Evolutionary conservation across 2,797 vertebrate species (phyloP).

Genomic region (Enteromius argenteus): DNA sequence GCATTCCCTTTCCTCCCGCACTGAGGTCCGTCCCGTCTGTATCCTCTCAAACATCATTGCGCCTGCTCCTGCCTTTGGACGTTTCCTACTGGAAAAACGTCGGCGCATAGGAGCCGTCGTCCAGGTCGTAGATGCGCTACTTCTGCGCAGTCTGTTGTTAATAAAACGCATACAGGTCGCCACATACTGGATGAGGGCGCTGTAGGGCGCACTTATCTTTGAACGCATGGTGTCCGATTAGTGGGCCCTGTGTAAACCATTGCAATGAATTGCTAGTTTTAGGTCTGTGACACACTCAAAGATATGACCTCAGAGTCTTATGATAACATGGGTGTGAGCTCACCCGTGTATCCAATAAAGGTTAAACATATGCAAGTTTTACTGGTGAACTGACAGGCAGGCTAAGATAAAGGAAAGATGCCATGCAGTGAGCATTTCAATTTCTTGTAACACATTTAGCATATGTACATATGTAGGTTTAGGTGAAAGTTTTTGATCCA

Average conservation of each 20-base stretch:
- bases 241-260: background rate
- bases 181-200: constrained; percentile 22
- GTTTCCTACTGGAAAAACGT: constrained; percentile 65
- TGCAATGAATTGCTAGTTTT: background rate
- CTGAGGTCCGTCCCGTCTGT: constrained; percentile 68
- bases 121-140: constrained; percentile 50
- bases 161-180: constrained; percentile 20
- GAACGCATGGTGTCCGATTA: background rate
- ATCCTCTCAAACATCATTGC: constrained; percentile 63
- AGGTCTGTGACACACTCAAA: background rate
- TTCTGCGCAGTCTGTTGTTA: constrained; percentile 49
- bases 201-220: background rate
- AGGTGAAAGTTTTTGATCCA: no score
- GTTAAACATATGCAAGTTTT: constrained; percentile 30
- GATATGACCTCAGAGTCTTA: background rate
- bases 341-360: constrained; percentile 6
- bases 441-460: background rate
- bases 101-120: constrained; percentile 30
- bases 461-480: background rate
- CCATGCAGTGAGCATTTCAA: background rate
- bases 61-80: constrained; percentile 67
- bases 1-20: constrained; percentile 55
- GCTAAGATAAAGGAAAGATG: background rate
- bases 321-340: constrained; percentile 12
- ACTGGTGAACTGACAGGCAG: background rate